phyloP scores from a whole-genome alignment of 2,797 vertebrate species.

The Carcharodon carcharias region DNA sequence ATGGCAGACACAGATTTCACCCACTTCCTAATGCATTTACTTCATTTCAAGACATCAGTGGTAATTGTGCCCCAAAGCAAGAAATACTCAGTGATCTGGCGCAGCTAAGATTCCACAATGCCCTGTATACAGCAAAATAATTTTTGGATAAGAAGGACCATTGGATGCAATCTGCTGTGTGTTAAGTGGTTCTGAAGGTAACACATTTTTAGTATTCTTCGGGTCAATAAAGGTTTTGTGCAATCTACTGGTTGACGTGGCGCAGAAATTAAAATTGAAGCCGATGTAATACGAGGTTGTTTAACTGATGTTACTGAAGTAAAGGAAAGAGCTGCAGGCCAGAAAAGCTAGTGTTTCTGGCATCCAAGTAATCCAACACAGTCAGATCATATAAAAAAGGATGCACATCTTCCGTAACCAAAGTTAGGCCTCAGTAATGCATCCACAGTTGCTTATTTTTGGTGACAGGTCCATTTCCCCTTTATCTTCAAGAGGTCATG shows the following conservation, averaged over 20 bases:
- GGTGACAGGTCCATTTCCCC: background rate
- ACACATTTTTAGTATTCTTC: background rate
- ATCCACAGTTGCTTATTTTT: slow-evolving; percentile 13
- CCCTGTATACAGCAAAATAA: background rate
- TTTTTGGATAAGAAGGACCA: background rate
- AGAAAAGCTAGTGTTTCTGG: background rate
- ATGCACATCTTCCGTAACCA: background rate
- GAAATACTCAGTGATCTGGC: background rate
- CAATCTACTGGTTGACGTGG: background rate
- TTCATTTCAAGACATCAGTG: slow-evolving; percentile 28
- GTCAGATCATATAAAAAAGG: slow-evolving; percentile 8
- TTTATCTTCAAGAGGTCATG: background rate
- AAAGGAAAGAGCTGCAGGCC: background rate
- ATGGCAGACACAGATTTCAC: slow-evolving; percentile 45
- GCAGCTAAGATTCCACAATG: background rate
- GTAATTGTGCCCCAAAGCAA: slow-evolving; percentile 38
- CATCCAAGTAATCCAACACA: background rate
- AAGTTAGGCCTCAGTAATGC: background rate
- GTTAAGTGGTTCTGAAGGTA: background rate
- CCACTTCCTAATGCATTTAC: slow-evolving; percentile 45
- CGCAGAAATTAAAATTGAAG: background rate
- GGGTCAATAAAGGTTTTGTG: background rate
- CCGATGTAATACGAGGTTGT: background rate
- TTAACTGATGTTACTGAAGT: slow-evolving; percentile 19
- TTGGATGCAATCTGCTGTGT: background rate